These are phyloP conservation scores for Okapia johnstoni DNA, from an alignment of 2,113 vertebrate species.

Conservation along the genomic window DNA sequence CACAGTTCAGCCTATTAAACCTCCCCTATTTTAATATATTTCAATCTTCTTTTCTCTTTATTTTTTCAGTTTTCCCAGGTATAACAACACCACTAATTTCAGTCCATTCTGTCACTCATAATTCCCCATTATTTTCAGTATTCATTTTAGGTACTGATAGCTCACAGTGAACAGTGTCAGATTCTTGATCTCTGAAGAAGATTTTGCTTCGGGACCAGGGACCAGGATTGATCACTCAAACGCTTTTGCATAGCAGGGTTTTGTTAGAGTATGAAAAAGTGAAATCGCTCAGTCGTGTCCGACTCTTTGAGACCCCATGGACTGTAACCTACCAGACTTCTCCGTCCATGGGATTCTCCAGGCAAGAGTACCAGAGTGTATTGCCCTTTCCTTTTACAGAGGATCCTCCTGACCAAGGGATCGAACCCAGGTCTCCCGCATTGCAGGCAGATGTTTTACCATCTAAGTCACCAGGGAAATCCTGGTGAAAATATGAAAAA, in stretches of 20 bases:
- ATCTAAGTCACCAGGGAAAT: background rate
- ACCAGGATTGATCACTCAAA: background rate
- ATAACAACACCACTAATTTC: background rate
- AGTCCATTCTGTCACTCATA: background rate
- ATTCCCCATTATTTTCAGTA: background rate
- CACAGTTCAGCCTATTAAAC: background rate
- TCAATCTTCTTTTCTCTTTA: background rate
- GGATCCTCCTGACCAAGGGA: background rate
- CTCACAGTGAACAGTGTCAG: background rate
- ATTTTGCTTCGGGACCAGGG: background rate
- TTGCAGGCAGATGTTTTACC: background rate
- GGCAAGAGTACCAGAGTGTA: background rate
- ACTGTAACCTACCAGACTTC: background rate
- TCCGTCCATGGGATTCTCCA: background rate
- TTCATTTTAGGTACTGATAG: background rate
- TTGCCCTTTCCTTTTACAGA: background rate
- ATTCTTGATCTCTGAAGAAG: background rate
- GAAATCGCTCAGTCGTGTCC: background rate
- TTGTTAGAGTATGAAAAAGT: background rate
- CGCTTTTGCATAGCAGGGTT: background rate
- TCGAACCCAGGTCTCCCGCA: background rate
- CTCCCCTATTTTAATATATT: background rate
- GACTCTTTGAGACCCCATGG: background rate
- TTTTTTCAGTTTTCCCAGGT: background rate
- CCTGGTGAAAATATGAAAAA: background rate